phyloP scores from a whole-genome alignment of 2,113 vertebrate genomes.

The Cervus canadensis region DNA sequence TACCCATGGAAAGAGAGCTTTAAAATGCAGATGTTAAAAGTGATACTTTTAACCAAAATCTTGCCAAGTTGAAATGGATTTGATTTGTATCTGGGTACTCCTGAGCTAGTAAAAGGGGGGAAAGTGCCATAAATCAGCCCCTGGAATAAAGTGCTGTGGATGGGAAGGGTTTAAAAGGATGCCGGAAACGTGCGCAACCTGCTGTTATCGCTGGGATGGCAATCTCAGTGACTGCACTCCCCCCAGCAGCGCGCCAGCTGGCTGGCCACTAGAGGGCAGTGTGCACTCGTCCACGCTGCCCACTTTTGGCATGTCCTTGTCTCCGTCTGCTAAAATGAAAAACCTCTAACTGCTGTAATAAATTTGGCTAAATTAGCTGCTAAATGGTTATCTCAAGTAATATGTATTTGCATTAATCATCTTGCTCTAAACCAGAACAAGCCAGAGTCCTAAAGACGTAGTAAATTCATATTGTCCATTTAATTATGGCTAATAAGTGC shows the following conservation, averaged over 20 bases:
- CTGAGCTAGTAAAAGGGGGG: constrained; percentile 56
- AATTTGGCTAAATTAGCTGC: constrained; percentile 99
- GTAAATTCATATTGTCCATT: constrained; percentile 97
- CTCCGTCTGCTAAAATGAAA: constrained; percentile 88
- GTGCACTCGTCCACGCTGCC: constrained; percentile 81
- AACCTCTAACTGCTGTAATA: constrained; percentile 94
- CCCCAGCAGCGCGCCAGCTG: not conserved
- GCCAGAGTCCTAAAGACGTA: constrained; percentile 89
- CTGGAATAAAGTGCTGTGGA: constrained; percentile 57
- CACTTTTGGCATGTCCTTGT: constrained; percentile 88
- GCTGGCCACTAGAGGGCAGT: constrained; percentile 88
- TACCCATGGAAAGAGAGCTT: constrained; percentile 64
- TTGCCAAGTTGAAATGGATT: constrained; percentile 69
- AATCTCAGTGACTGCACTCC: not conserved
- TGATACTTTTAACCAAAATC: constrained; percentile 73
- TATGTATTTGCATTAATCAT: constrained; percentile 99
- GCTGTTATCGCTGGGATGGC: not conserved
- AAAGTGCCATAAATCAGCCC: constrained; percentile 59
- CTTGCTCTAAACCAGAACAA: constrained; percentile 94
- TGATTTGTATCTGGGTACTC: constrained; percentile 69
- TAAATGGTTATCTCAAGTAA: constrained; percentile 99
- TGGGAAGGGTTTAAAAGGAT: constrained; percentile 51
- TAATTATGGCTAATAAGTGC: constrained; percentile 96
- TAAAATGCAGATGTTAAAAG: constrained; percentile 78
- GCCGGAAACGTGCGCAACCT: constrained; percentile 34